Conservation (phyloP, 2,797 vertebrate species). For the Podarcis lilfordi region DNA sequence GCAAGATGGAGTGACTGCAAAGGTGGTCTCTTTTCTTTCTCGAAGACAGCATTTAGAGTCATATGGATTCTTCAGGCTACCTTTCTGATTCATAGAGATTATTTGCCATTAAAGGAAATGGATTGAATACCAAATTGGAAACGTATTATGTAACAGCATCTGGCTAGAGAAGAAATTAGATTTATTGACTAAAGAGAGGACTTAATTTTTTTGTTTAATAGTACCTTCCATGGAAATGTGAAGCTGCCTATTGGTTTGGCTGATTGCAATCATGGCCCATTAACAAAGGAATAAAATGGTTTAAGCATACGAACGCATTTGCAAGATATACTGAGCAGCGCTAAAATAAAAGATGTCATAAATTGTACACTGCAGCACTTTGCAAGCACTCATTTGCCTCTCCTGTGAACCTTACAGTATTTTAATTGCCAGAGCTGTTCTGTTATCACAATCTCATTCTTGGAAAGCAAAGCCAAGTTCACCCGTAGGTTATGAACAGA, state of each 20-base stretch:
- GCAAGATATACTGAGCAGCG: conserved; percentile 47
- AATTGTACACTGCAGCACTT: conserved; percentile 58
- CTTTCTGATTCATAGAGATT: conserved; percentile 36
- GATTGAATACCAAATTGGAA: conserved; percentile 47
- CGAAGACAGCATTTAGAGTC: conserved; percentile 9
- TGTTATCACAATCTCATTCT: conserved; percentile 38
- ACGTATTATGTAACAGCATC: conserved; percentile 57
- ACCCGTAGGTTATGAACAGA: conserved; percentile 55
- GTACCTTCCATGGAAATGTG: conserved; percentile 50
- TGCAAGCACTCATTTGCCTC: conserved; percentile 51
- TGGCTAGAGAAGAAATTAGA: conserved; percentile 57
- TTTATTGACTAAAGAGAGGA: conserved; percentile 47
- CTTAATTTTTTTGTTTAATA: conserved; percentile 15
- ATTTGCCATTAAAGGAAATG: conserved; percentile 49
- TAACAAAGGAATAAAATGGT: conserved; percentile 60
- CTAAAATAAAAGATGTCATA: conserved; percentile 64
- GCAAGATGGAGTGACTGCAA: conserved; percentile 16
- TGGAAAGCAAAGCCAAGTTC: conserved; percentile 37
- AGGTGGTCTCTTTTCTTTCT: not conserved
- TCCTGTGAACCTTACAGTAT: conserved; percentile 39
- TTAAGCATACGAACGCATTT: conserved; percentile 64
- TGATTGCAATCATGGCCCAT: conserved; percentile 47
- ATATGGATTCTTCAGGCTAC: not conserved
- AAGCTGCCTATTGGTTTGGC: conserved; percentile 36
- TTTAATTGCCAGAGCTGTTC: conserved; percentile 42